Evolutionary conservation across 2,888 invertebrate genomes (phyloP), one percentile per base, ranked within the genome.

Genomic region (Ctena decussata): DNA sequence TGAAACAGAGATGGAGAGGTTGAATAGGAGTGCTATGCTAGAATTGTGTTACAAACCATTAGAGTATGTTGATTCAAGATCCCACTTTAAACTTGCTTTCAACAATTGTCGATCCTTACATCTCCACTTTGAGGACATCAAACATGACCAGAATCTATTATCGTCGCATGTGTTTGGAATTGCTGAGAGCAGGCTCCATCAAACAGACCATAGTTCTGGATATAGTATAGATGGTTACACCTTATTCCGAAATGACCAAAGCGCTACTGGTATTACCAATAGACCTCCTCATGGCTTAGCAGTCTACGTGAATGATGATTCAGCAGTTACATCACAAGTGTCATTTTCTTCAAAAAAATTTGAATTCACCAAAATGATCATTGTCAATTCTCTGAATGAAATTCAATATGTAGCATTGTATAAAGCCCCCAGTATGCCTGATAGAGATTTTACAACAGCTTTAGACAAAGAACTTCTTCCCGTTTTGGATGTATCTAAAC

Each of bases 271-370:
- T n/a, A n/a, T n/a, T n/a, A n/a, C n/a, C n/a, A n/a, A 12, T 15
- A 72, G 84, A 84, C 84, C 80, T 75, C 77, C 84, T 21, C 84
- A 84, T 84, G 84, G 80, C 41, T 77, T 76, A 73, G 39, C 37
- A n/a, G 46, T 84, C 37, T 84, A 84, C 80, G 73, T 77, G n/a
- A 84, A 80, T 70, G 73, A 72, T 72, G 71, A 65, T 73, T n/a
- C 77, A 8, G n/a, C 30, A 37, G 24, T 84, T 27, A 57, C 57
- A 27, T 27, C n/a, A 27, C 24, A 57, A 27, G 27, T 2, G 27
- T 8, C n/a, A 5, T 57, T 27, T 57, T 27, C 24, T 57, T 57
- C 57, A 57, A 27, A 57, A 21, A 57, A 24, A 57, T 57, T 57
- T 8, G 57, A 57, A 57, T 57, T 57, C 27, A 57, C 27, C 27